Evolutionary conservation across 2,113 vertebrate genomes (phyloP), one percentile per base, ranked within the genome.

Genomic region (Atherinomorus stipes): DNA sequence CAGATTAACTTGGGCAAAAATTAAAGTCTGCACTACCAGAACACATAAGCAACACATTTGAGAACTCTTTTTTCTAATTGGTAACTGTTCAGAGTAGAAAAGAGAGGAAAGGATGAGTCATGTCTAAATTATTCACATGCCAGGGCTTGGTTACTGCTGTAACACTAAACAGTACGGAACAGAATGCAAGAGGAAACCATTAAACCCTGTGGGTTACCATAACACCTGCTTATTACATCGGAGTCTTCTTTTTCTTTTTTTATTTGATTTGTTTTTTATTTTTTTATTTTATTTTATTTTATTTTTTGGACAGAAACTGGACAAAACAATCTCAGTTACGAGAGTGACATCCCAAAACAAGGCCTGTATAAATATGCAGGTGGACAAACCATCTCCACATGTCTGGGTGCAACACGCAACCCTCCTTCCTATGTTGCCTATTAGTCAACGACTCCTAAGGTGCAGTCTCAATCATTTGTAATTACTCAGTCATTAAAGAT

Each of bases 1-100:
- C 90, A 58, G 83, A 77, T 88, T 75, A 76, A 88, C 60, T 83
- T 76, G 77, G 85, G 71, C 79, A 85, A 83, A 86, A 90, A 76
- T 66, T 44, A 58, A 80, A 80, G 53, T 53, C 67, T 52, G 71
- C 63, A 74, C 77, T 45, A 74, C 67, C 76, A 80, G 64, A 75
- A 71, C 52, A 54, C 45, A 31, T 65, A 76, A 81, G 70, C 58
- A 16, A 64, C 21, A 37, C 22, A 11, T 74, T 80, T 81, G 22
- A 26, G 71, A 28, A 13, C 62, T 34, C 49, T 76, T 83, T 58
- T 50, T 52, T 11, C 82, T 85, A 85, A 87, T 85, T 85, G 54
- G 75, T 52, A 64, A 73, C 49, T 78, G 73, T 61, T 59, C 22
- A 52, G 11, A 18, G 4, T 34, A 65, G 8, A 38, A 59, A 60